Conservation (phyloP, 2,888 invertebrate species). For the Rhagophthalmus giganteus region DNA sequence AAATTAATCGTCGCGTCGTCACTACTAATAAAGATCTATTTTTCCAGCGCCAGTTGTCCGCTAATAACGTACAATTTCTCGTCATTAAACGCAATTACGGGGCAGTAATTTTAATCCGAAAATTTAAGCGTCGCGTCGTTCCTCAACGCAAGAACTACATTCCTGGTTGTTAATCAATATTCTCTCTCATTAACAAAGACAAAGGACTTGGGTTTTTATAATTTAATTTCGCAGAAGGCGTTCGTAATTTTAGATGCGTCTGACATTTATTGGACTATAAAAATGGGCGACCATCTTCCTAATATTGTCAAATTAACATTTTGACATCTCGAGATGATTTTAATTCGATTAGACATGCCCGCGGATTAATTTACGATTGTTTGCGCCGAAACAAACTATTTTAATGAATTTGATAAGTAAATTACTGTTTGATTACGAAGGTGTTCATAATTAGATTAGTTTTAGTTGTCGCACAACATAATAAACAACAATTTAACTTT, state of each 20-base stretch:
- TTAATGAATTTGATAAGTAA: slow-evolving; percentile 1
- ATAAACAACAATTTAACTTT: slow-evolving; percentile 16
- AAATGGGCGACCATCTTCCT: slow-evolving; percentile 17
- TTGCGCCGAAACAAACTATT: slow-evolving; percentile 5
- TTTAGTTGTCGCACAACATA: slow-evolving; percentile 6
- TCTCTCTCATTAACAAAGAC: slow-evolving; percentile 35
- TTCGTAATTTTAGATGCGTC: slow-evolving; percentile 21
- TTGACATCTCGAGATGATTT: slow-evolving; percentile 14
- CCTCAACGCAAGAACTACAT: slow-evolving; percentile 17
- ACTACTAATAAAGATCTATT: too few species aligned
- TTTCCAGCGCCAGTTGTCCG: too few species aligned
- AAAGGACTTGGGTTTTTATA: slow-evolving; percentile 32
- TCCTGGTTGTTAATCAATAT: slow-evolving; percentile 32
- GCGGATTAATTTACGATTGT: slow-evolving; percentile 1
- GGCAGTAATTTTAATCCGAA: too few species aligned
- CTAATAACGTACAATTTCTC: too few species aligned
- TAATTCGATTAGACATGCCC: slow-evolving; percentile 1
- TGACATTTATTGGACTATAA: slow-evolving; percentile 27
- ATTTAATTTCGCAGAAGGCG: slow-evolving; percentile 28
- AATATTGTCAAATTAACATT: slow-evolving; percentile 20
- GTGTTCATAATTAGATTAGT: slow-evolving; percentile 8
- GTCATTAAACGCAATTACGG: too few species aligned
- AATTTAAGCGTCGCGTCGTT: too few species aligned
- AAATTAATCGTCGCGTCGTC: too few species aligned
- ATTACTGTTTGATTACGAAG: slow-evolving; percentile 4